Percentiles rank a stretch among this genome's conserved stretches.
Conservation (phyloP, 1,140 invertebrate genomes). For the Heterodera schachtii region DNA sequence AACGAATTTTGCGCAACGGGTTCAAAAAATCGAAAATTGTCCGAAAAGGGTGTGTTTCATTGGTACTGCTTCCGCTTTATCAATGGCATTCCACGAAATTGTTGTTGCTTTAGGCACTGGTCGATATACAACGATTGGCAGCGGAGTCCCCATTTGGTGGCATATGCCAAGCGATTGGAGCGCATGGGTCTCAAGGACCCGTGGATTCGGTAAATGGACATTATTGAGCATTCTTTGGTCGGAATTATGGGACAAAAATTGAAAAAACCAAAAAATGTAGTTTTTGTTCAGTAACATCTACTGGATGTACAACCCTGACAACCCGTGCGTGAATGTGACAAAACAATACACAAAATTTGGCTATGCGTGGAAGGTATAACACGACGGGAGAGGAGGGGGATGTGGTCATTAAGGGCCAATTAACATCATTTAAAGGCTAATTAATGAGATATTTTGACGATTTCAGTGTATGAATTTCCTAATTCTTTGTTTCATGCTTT, state of each 20-base stretch:
- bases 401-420: not conserved
- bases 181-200: constrained; percentile 46
- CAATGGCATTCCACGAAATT: not conserved
- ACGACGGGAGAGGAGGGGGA: not conserved
- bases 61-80: not conserved
- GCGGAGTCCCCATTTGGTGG: constrained; percentile 27
- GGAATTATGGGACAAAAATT: constrained; percentile 33
- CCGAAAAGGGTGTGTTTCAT: too few relatives aligned
- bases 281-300: constrained; percentile 20
- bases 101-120: constrained; percentile 27
- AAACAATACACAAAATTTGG: not conserved
- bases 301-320: not conserved
- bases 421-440: too few relatives aligned
- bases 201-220: constrained; percentile 40
- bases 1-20: too few relatives aligned
- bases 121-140: constrained; percentile 37
- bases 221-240: not conserved
- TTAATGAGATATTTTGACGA: too few relatives aligned
- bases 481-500: too few relatives aligned
- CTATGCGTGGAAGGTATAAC: not conserved
- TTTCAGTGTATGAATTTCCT: too few relatives aligned
- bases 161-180: constrained; percentile 37
- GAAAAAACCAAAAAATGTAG: constrained; percentile 8
- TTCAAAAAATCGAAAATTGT: not conserved
- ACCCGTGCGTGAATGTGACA: not conserved